A percentile compares a stretch with the other conserved stretches of the same genome.
Conservation (phyloP, 1,140 invertebrate genomes). For the Chymomyza costata region DNA sequence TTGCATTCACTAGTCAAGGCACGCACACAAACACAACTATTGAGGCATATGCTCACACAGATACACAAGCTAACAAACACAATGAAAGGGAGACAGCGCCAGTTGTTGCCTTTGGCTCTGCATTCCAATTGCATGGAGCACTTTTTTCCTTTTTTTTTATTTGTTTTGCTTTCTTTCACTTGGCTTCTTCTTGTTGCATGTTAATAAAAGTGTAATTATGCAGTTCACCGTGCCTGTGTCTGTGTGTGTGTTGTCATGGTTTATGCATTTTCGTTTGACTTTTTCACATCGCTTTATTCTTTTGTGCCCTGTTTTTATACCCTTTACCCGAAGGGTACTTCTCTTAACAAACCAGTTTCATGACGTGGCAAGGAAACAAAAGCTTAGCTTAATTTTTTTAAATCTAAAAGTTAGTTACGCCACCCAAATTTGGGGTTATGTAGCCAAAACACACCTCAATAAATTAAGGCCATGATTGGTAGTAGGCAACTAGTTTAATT, state of each 20-base stretch:
- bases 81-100: constrained; percentile 11
- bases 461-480: no score
- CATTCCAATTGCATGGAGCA: no score
- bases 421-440: no score
- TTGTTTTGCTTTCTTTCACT: constrained; percentile 25
- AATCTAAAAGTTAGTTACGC: no score
- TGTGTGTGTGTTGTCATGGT: not conserved
- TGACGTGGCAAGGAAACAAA: no score
- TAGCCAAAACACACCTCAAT: no score
- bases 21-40: constrained; percentile 31
- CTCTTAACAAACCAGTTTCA: no score
- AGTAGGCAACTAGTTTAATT: no score
- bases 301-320: constrained; percentile 1
- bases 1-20: constrained; percentile 61
- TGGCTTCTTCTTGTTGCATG: constrained; percentile 45
- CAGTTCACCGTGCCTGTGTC: constrained; percentile 39
- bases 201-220: constrained; percentile 71
- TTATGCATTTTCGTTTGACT: constrained; percentile 17
- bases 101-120: constrained; percentile 21
- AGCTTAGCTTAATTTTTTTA: no score
- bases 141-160: no score
- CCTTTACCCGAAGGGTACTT: no score
- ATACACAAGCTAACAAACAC: not conserved
- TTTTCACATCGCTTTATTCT: constrained; percentile 11
- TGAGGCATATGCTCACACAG: constrained; percentile 13